Evolutionary conservation across 2,797 vertebrate genomes (phyloP), one percentile per base, ranked within the genome.

Genomic region (Lepus townsendii): DNA sequence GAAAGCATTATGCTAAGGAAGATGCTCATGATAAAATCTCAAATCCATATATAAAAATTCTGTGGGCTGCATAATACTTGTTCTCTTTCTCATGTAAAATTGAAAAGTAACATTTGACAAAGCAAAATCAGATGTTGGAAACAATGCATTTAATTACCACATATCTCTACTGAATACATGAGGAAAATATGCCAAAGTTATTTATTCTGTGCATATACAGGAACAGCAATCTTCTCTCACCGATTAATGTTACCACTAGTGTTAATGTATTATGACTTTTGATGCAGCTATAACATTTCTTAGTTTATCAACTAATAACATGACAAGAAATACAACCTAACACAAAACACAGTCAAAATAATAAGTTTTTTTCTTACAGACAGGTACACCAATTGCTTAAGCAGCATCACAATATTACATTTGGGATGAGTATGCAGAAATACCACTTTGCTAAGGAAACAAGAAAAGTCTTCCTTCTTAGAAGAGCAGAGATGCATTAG

Each of bases 51-150:
- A 19, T 88, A 76, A 93, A 92, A 78, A 60, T 79, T 86, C 60
- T 86, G 42, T 87, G n/a, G 24, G 20, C 83, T 93, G 30, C n/a
- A 94, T 27, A 91, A 77, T 90, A 77, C 6, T 73, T 91, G 16
- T 80, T 88, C 73, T 77, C 24, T 85, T 94, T 93, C 60, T 83
- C 54, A 85, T 75, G 27, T 69, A 96, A 95, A 95, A 88, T 10
- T 78, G 27, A 93, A 96, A 95, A 95, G 47, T 65, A 95, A 83
- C 19, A 87, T 50, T 77, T 94, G 88, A 91, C 42, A 96, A 90
- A 94, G 71, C 42, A 90, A 96, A 93, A 95, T 82, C 60, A 71
- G 30, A 90, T 83, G 52, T 62, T 65, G 52, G 19, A 57, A 84
- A 79, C 95, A 96, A 62, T 68, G 24, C 27, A 94, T 94, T 86